A percentile compares a stretch with the other conserved stretches of the same genome.
phyloP scores from a whole-genome alignment of 2,797 vertebrate species.

The Labroides dimidiatus region DNA sequence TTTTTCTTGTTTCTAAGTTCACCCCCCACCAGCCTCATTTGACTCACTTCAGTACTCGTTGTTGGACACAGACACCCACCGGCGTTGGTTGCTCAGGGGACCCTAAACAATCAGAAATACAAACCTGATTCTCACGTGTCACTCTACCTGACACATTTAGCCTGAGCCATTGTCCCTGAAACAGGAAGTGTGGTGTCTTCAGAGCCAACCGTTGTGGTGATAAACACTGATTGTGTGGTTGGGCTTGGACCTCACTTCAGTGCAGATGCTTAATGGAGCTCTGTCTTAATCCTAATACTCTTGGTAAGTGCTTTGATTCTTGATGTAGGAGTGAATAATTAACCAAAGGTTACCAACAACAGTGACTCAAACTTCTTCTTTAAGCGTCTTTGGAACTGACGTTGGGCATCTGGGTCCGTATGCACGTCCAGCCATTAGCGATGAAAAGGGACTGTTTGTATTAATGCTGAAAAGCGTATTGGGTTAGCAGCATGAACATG shows the following conservation, averaged over 20 bases:
- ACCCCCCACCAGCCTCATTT: slow-evolving; percentile 21
- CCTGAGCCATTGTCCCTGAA: neutral
- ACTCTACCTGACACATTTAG: neutral
- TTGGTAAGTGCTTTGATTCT: slow-evolving; percentile 7
- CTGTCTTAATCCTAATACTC: slow-evolving; percentile 12
- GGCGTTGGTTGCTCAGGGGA: slow-evolving; percentile 48
- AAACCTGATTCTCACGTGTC: slow-evolving; percentile 6
- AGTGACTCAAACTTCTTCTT: slow-evolving; percentile 30
- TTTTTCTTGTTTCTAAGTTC: slow-evolving; percentile 15
- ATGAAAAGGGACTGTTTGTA: too few species aligned
- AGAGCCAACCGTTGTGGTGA: slow-evolving; percentile 4
- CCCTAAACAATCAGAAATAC: slow-evolving; percentile 44
- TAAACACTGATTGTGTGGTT: neutral
- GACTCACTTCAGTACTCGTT: slow-evolving; percentile 36
- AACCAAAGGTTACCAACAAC: too few species aligned
- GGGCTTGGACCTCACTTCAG: slow-evolving; percentile 13
- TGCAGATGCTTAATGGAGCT: neutral
- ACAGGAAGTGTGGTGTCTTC: neutral
- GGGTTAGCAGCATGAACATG: too few species aligned
- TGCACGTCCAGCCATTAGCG: too few species aligned
- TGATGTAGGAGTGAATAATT: slow-evolving; percentile 44
- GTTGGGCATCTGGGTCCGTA: too few species aligned
- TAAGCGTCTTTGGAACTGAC: slow-evolving; percentile 38
- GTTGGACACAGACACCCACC: slow-evolving; percentile 50
- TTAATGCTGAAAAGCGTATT: too few species aligned